phyloP scores from a whole-genome alignment of 2,888 invertebrate genomes.

The Onthophagus sagittarius region DNA sequence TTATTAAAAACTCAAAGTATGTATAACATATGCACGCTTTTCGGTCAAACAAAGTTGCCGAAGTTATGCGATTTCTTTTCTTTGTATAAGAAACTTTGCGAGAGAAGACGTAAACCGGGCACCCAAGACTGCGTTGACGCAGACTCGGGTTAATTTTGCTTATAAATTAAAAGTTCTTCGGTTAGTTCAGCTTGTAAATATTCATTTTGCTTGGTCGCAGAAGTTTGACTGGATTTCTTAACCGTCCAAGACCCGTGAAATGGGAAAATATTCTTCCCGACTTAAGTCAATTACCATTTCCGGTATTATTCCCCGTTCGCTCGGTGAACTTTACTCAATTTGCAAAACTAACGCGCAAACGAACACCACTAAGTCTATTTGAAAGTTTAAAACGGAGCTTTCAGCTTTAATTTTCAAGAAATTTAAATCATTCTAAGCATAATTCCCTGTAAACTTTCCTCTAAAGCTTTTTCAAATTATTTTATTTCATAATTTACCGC shows the following conservation, averaged over 20 bases:
- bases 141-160: not conserved
- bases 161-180: not conserved
- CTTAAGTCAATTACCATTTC: not conserved
- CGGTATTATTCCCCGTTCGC: not conserved
- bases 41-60: not conserved
- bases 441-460: no score
- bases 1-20: no score
- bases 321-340: not conserved
- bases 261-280: not conserved
- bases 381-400: not conserved
- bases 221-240: not conserved
- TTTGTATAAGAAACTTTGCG: not conserved
- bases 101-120: not conserved
- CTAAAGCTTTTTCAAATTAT: not conserved
- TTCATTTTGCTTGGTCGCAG: not conserved
- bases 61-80: not conserved
- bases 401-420: not conserved
- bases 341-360: not conserved
- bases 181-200: not conserved
- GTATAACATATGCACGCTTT: not conserved
- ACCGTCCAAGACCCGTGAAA: not conserved
- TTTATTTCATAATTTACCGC: not conserved
- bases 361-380: not conserved
- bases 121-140: not conserved
- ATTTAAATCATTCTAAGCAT: not conserved